Base-by-base conservation (phyloP, 2,797 vertebrate genomes). In the Sebastes paucispinis region DNA sequence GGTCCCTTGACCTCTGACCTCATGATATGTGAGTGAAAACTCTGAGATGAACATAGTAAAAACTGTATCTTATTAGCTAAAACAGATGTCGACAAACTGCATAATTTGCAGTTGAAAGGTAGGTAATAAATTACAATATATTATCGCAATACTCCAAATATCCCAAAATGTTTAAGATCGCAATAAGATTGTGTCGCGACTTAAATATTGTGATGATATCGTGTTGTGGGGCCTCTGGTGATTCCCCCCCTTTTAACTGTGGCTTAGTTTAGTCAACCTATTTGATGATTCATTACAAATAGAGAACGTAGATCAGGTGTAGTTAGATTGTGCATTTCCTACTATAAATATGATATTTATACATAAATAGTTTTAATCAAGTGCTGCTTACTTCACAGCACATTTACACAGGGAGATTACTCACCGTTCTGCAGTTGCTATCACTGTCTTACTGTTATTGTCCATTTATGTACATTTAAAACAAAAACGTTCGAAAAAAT, bases 391-490 rank as follows among this genome's bases (percentile, higher is more conserved):
- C 22, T 78, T 78, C 16, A 57, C 16, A 66, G 14, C 14, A 2
- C 12, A 22, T 11, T 10, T 36, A 7, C 1, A 43, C 16, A 60
- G 22, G 25, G 22, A 66, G 25, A 74, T 36, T 63, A 47, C 16
- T 57, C 20, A 50, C 29, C 9, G 4, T 22, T 9, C 63, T 14
- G 57, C 24, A 39, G n/a, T 6, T 69, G 18, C 25, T 60, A 20
- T 70, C 8, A 14, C 22, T 16, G 13, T 18, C 39, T 25, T 57
- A 47, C 6, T 57, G 29, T 55, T 32, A 62, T 27, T 20, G 2
- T 64, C 27, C n/a, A 68, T 68, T 50, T 29, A 59, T 24, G 10
- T 20, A 14, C 27, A n/a, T 68, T 75, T 27, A 14, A 66, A 63
- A 62, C 18, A 69, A 69, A 27, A 68, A 59, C 1, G 13, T 36